Base-by-base conservation (phyloP, 2,888 invertebrate genomes). In the Colostygia pectinataria region DNA sequence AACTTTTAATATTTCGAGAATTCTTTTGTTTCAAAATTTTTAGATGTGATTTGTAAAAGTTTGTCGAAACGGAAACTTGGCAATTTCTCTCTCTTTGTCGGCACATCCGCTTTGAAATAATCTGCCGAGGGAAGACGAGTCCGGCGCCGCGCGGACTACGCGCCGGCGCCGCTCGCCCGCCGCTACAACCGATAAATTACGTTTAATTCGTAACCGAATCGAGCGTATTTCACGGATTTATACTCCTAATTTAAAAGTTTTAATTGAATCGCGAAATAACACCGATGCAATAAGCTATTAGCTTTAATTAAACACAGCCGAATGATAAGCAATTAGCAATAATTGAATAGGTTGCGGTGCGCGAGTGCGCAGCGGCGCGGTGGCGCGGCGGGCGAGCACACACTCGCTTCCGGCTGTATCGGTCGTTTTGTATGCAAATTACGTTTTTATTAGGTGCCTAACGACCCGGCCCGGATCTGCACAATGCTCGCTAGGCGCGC, bases 301-400 rank as follows among this genome's bases (percentile, higher is more conserved):
- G 23, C 46, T 55, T 60, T 63, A 54, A 65, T 68, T 61, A 55
- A 60, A 64, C 58, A 47, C 56, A 57, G 55, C 44, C 51, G 55
- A 63, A 65, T 65, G 57, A 61, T 59, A 57, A 56, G 50, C 58
- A 64, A 67, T 68, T 63, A 64, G 48, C 46, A 40, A 42, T 62
- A 60, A 66, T 62, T 61, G 56, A 56, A 62, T 43, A 57, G 40
- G 32, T 32, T n/a, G 49, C 37, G 25, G 45, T 29, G 34, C 18
- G 23, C 9, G 24, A 9, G n/a, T n/a, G 29, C 18, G 27, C 27
- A 6, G 27, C 13, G 29, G 27, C 10, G 28, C n/a, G 6, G 18
- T 27, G 1, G 15, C 5, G 32, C 38, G 15, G 13, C 4, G 28
- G 7, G 28, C 14, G 10, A 10, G 23, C 6, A 49, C 48, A 49